These are phyloP conservation scores for Linurgus olivaceus DNA, from an alignment of 2,797 vertebrate species.

Conservation along the genomic window DNA sequence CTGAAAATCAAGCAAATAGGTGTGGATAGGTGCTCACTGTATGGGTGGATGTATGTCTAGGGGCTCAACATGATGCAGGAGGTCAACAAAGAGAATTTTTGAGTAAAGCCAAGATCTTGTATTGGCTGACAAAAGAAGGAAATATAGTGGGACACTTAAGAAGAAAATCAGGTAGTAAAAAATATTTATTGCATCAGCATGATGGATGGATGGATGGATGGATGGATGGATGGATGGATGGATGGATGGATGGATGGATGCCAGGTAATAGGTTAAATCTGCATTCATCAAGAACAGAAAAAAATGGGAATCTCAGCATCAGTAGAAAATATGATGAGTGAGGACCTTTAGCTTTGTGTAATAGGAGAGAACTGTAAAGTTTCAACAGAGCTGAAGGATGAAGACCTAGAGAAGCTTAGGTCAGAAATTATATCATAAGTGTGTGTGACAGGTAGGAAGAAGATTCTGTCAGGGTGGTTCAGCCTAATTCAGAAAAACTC, in stretches of 20 bases:
- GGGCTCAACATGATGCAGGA: not conserved
- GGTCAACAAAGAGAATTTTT: not conserved
- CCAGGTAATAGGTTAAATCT: not conserved
- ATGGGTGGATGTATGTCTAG: not conserved
- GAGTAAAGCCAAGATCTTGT: not conserved
- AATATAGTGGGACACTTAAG: not conserved
- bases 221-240: not conserved
- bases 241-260: not conserved
- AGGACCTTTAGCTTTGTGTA: not conserved
- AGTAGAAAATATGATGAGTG: not conserved
- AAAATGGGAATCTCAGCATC: not conserved
- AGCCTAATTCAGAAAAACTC: not conserved
- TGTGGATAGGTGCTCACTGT: not conserved
- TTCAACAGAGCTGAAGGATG: not conserved
- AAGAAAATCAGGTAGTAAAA: not conserved
- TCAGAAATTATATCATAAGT: not conserved
- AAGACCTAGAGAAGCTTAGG: not conserved
- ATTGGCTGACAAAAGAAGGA: fast-evolving
- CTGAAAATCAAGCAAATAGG: not conserved
- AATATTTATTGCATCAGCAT: not conserved
- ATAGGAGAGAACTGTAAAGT: not conserved
- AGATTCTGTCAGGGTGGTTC: not conserved
- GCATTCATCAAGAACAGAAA: not conserved
- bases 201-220: not conserved
- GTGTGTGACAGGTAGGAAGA: not conserved